Evolutionary conservation across 1,140 invertebrate genomes (phyloP).

Genomic region (Wiebesia pumilae): DNA sequence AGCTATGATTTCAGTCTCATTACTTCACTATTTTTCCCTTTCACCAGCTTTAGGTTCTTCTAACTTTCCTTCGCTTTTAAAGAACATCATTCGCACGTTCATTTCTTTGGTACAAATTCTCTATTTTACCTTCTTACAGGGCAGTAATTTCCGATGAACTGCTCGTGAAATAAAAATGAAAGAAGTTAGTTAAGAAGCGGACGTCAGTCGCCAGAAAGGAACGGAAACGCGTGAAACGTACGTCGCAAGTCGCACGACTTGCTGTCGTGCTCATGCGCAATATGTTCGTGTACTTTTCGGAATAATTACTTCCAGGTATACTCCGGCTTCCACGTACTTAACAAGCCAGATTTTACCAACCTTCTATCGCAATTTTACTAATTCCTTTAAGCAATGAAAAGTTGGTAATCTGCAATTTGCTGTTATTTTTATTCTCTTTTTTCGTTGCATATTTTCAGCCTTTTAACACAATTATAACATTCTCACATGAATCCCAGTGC

Average conservation of each 20-base stretch:
- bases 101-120: neutral
- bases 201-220: neutral
- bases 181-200: neutral
- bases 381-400: neutral
- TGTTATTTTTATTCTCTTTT: neutral
- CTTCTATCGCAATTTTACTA: neutral
- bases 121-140: neutral
- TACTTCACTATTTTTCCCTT: neutral
- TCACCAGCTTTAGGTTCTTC: no score
- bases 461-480: neutral
- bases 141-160: conserved; percentile 42
- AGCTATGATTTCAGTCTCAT: neutral
- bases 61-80: neutral
- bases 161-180: conserved; percentile 24
- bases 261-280: neutral
- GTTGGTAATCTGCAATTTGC: neutral
- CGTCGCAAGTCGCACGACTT: neutral
- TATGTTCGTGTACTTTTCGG: neutral
- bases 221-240: neutral
- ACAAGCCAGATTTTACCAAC: conserved; percentile 11
- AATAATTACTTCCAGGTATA: neutral
- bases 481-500: neutral
- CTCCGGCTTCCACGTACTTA: neutral
- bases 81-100: neutral
- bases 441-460: neutral